phyloP scores from a whole-genome alignment of 2,797 vertebrate species.

The Danio albolineatus region DNA sequence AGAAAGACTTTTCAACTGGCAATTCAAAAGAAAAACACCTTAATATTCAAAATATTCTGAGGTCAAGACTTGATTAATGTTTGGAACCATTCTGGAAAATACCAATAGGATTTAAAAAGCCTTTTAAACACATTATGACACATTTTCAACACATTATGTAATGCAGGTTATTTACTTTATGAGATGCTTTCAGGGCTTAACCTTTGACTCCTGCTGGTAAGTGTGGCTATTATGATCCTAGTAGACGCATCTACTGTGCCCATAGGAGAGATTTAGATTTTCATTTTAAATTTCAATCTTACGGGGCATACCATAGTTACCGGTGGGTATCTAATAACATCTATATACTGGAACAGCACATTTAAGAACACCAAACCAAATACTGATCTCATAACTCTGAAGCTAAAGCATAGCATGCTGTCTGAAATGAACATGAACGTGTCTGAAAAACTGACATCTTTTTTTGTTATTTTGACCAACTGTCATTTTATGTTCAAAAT shows the following conservation, averaged over 20 bases:
- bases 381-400: too few relatives aligned
- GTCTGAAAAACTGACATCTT: too few relatives aligned
- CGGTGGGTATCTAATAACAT: background rate
- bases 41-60: background rate
- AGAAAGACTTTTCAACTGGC: background rate
- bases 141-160: background rate
- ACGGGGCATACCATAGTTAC: background rate
- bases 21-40: background rate
- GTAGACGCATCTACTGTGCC: background rate
- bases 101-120: background rate
- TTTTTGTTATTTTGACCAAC: too few relatives aligned
- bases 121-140: background rate
- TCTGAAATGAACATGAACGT: too few relatives aligned
- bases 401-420: too few relatives aligned
- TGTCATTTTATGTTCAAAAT: too few relatives aligned
- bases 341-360: too few relatives aligned
- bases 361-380: too few relatives aligned
- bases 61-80: background rate
- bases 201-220: background rate
- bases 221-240: conserved; percentile 3
- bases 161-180: background rate
- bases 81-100: background rate
- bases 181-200: background rate
- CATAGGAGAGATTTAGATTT: background rate
- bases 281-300: background rate